Base-by-base conservation (phyloP, 2,797 vertebrate species). In the Sebastolobus alascanus region DNA sequence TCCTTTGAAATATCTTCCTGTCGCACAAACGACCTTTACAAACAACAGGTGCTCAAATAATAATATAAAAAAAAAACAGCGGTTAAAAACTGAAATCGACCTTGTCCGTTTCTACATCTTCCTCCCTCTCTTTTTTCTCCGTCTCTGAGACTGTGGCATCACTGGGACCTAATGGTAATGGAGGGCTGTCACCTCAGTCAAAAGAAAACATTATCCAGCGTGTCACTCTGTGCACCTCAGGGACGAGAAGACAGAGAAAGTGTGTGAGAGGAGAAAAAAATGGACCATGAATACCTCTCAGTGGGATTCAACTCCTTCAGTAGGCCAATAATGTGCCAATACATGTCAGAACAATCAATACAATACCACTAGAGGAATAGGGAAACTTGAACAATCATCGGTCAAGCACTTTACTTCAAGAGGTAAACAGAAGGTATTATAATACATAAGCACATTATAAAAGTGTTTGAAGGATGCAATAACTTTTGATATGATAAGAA, bases 181-280 rank as follows among this genome's bases (percentile, higher is more conserved):
- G 74, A 84, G 75, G 66, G 68, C 68, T 80, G 71, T 84, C 75
- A 71, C 79, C 77, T 80, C 61, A 59, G 74, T 86, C 75, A 77
- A 68, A 80, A 61, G 67, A 71, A 87, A 87, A 82, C 67, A 73
- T 82, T 50, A 84, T 78, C 77, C 69, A 67, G 52, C 20, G 64
- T 65, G 68, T 80, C 84, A 79, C 38, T 82, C 18, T 59, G 68
- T 73, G 35, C 75, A 87, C 64, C 64, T 89, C 84, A 81, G 86
- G 85, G 85, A 89, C 70, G 54, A 75, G 43, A 18, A 18, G 37
- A 77, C 11, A 70, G 65, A 59, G 52, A 59, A n/a, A 27, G 10
- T 14, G n/a, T 35, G 54, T 33, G 38, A 12, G 40, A 46, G 43
- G 43, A 43, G 54, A 86, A 27, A 56, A n/a, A 54, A 71, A 73